These are phyloP conservation scores for Liolophura sinensis DNA, from an alignment of 1,140 invertebrate genomes.

Conservation along the genomic window DNA sequence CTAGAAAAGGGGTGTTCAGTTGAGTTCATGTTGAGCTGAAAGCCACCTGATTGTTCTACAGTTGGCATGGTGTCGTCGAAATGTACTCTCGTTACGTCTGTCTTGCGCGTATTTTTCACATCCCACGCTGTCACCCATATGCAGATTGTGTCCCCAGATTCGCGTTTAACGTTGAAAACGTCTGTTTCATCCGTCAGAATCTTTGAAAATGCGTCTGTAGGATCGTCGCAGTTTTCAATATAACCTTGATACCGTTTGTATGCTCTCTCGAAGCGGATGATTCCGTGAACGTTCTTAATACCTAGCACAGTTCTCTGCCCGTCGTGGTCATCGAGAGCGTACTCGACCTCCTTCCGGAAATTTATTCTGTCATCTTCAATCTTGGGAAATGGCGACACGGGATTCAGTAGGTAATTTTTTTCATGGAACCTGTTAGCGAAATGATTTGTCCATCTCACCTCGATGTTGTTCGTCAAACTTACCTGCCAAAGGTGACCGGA, in stretches of 20 bases:
- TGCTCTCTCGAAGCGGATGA: conserved; percentile 13
- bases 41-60: background rate
- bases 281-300: conserved; percentile 16
- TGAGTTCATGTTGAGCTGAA: conserved; percentile 7
- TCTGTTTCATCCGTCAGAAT: background rate
- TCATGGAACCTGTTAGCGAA: conserved; percentile 25
- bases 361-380: conserved; percentile 5
- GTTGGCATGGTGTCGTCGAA: conserved; percentile 19
- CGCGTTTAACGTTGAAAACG: background rate
- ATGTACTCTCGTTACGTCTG: conserved; percentile 12
- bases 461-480: background rate
- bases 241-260: background rate
- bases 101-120: conserved; percentile 15
- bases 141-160: conserved; percentile 12
- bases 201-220: background rate
- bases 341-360: background rate
- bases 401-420: conserved; percentile 14
- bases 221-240: background rate
- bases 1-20: no score
- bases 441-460: conserved; percentile 19
- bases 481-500: conserved; percentile 10
- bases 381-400: background rate
- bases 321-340: conserved; percentile 16
- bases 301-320: conserved; percentile 11
- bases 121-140: conserved; percentile 27